A percentile compares a stretch with the other conserved stretches of the same genome.
phyloP scores from a whole-genome alignment of 2,797 vertebrate species.

The Anisognathus igniventris region DNA sequence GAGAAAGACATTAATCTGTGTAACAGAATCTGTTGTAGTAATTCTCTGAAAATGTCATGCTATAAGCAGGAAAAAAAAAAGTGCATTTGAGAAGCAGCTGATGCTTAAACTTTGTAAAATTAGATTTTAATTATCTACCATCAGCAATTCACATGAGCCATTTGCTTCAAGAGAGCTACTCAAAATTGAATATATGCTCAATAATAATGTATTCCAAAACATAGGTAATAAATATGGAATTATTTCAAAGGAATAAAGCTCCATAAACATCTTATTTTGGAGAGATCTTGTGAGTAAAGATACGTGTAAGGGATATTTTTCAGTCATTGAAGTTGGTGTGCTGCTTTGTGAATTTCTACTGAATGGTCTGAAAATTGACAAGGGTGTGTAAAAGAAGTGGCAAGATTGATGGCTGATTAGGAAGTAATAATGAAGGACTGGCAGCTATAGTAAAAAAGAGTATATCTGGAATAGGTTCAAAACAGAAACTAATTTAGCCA shows the following conservation, averaged over 20 bases:
- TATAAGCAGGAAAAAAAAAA: neutral
- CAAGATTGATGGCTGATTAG: neutral
- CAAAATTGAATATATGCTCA: neutral
- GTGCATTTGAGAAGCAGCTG: neutral
- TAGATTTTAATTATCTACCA: neutral
- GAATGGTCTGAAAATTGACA: neutral
- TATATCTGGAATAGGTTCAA: neutral
- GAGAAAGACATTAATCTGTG: neutral
- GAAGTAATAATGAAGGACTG: neutral
- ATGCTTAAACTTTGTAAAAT: neutral
- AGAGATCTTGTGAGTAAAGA: neutral
- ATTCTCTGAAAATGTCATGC: neutral
- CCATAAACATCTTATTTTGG: neutral
- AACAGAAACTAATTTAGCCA: neutral
- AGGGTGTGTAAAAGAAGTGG: neutral
- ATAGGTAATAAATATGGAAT: neutral
- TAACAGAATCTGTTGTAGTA: neutral
- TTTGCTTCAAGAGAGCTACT: neutral
- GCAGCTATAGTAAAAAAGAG: neutral
- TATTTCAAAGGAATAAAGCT: neutral
- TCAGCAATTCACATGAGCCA: neutral
- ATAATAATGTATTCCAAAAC: neutral
- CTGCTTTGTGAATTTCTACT: neutral
- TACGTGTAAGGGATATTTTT: neutral
- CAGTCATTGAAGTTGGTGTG: neutral